Evolutionary conservation across 2,888 invertebrate species (phyloP).

Genomic region (Tipula lateralis): DNA sequence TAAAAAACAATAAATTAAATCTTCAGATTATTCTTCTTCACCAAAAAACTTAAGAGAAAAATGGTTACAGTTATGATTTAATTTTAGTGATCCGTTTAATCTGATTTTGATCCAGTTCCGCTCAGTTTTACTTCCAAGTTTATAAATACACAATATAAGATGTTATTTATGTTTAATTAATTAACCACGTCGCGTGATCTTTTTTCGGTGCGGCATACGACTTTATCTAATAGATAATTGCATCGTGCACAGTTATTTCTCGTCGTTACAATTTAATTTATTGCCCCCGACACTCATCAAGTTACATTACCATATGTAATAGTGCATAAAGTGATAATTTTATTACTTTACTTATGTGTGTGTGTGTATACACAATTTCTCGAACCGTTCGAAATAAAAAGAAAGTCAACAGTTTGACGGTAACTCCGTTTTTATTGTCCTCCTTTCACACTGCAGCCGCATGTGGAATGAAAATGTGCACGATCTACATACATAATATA

Average conservation of each 20-base stretch:
- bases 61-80: neutral
- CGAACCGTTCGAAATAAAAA: neutral
- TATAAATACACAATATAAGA: neutral
- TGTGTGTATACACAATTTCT: too few relatives aligned
- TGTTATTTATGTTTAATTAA: neutral
- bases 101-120: neutral
- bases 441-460: neutral
- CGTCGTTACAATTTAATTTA: neutral
- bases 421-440: neutral
- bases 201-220: neutral
- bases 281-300: neutral
- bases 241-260: neutral
- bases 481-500: neutral
- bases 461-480: neutral
- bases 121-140: neutral
- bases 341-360: neutral
- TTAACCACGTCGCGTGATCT: neutral
- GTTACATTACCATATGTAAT: neutral
- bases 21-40: neutral
- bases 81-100: slow-evolving; percentile 19
- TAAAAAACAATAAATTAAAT: slow-evolving; percentile 9
- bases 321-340: neutral
- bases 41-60: neutral
- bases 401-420: neutral
- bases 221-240: neutral